Evolutionary conservation across 2,888 invertebrate genomes (phyloP), one percentile per base, ranked within the genome.

Genomic region (Notodonta dromedarius): DNA sequence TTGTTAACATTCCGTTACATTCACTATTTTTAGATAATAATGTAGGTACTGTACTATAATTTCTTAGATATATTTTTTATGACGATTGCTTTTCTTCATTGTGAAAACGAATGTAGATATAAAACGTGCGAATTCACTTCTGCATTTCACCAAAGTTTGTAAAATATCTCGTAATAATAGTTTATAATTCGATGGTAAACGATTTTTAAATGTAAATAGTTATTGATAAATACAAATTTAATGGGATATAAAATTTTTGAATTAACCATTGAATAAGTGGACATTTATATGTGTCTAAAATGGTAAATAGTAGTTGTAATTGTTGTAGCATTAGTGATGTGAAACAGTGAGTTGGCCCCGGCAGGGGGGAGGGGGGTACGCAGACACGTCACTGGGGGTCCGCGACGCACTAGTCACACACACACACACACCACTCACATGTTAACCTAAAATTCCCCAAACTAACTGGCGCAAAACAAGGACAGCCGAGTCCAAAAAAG

Each of bases 141-240:
- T 89, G 89, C 90, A 88, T 90, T 87, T 91, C 92, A 93, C 93
- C 93, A 93, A 93, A 93, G 93, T 93, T 92, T 93, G 93, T 93
- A 93, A 92, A 90, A 91, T 92, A 92, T 89, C 89, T 91, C 90
- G 83, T 92, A 91, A 87, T 90, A 78, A 87, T 92, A 93, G 89
- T 84, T 79, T 79, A 79, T 91, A 89, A 91, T 89, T 92, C 89
- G 88, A 89, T 85, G 78, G 87, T 90, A 87, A 88, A 90, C 90
- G 87, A 90, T 90, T 92, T 83, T 92, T 89, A 90, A 91, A 82
- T 92, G 93, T 93, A 93, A 86, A 92, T 93, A 93, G 85, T 89
- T 89, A 91, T 84, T 84, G 82, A 85, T 88, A 86, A 90, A 89
- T 44, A 56, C 11, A 62, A 74, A 73, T 62, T 53, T 74, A 74